Evolutionary conservation across 2,113 vertebrate species (phyloP).

Genomic region (Eulacestoma nigropectus): DNA sequence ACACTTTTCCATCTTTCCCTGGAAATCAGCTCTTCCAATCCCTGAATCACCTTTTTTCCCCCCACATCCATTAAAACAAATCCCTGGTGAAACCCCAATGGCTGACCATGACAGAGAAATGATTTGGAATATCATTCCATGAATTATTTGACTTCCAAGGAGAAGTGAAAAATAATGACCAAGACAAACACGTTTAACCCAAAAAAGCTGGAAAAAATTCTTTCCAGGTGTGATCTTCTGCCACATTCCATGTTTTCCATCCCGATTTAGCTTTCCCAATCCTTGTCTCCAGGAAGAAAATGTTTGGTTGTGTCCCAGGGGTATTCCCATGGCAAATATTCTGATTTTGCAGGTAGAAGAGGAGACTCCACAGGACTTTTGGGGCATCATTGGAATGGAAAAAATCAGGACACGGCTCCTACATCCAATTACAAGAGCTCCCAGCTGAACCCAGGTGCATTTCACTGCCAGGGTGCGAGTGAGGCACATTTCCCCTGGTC

Average conservation of each 20-base stretch:
- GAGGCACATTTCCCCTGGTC: not conserved
- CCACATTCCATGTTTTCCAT: not conserved
- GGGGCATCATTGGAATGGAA: not conserved
- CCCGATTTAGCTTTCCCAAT: not conserved
- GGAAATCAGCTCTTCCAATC: not conserved
- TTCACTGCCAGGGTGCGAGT: not conserved
- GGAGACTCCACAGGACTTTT: not conserved
- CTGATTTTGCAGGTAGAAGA: not conserved
- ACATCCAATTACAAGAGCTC: not conserved
- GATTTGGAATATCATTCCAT: not conserved
- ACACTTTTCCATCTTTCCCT: not conserved
- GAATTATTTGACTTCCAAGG: not conserved
- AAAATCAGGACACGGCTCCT: not conserved
- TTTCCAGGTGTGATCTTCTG: not conserved
- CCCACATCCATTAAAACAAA: not conserved
- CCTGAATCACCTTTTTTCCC: not conserved
- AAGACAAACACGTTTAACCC: not conserved
- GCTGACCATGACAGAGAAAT: not conserved
- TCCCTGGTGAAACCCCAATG: not conserved
- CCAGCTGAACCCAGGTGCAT: not conserved
- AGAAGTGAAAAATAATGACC: slow-evolving; percentile 21
- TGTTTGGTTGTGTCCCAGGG: not conserved
- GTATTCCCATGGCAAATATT: not conserved
- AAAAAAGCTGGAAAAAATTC: not conserved
- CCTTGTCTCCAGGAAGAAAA: not conserved